Percentiles rank a stretch among this genome's conserved stretches.
Evolutionary conservation across 2,888 invertebrate genomes (phyloP).

Genomic region (Trichacis sp.): DNA sequence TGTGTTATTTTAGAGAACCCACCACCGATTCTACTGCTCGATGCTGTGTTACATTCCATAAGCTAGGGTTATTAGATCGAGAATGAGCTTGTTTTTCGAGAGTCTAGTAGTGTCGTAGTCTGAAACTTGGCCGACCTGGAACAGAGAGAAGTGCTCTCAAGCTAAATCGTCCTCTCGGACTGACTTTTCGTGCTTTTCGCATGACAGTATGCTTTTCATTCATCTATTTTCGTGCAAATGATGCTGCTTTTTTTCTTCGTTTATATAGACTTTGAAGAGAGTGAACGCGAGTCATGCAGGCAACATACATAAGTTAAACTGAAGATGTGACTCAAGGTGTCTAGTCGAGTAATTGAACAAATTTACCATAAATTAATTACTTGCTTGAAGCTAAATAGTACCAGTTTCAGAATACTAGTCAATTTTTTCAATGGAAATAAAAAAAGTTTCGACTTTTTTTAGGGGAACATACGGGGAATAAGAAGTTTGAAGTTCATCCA

Average conservation of each 20-base stretch:
- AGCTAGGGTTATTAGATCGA: slow-evolving; percentile 58
- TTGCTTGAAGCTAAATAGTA: no score
- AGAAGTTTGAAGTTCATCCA: no score
- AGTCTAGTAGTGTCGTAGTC: slow-evolving; percentile 71
- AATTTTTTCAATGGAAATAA: no score
- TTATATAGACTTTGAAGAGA: no score
- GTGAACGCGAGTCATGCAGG: slow-evolving; percentile 32
- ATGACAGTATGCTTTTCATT: slow-evolving; percentile 3
- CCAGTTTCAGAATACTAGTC: no score
- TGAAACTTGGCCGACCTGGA: slow-evolving; percentile 71
- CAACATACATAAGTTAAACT: background rate
- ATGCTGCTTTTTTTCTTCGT: no score
- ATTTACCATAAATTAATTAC: no score
- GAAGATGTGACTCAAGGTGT: no score
- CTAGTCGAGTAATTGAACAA: no score
- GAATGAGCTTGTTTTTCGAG: slow-evolving; percentile 59
- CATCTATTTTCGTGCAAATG: no score
- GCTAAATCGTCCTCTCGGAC: slow-evolving; percentile 39
- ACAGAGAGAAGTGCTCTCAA: slow-evolving; percentile 68
- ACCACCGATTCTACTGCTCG: slow-evolving; percentile 50
- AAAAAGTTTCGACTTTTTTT: no score
- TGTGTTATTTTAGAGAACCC: slow-evolving; percentile 54
- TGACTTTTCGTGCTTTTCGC: background rate
- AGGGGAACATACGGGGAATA: no score
- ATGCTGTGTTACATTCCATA: slow-evolving; percentile 52